A percentile compares a stretch with the other conserved stretches of the same genome.
These are phyloP conservation scores for Zapornia atra DNA, from an alignment of 2,113 vertebrate species.

Conservation along the genomic window DNA sequence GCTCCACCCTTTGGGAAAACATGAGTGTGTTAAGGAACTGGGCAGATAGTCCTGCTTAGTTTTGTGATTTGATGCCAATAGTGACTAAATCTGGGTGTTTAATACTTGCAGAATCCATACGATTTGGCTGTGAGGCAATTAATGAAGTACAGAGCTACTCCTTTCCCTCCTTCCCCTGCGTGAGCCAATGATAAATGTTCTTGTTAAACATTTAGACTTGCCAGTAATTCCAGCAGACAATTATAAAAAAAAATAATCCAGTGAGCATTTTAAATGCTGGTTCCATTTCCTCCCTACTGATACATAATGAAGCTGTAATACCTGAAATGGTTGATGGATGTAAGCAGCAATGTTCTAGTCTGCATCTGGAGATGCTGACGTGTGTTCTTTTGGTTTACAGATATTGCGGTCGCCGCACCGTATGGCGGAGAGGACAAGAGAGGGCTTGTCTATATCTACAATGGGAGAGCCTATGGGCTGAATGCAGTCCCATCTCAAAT, in stretches of 20 bases:
- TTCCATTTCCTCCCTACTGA: background rate
- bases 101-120: background rate
- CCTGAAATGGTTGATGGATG: background rate
- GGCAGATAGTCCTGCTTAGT: background rate
- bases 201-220: background rate
- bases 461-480: conserved; percentile 84
- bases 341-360: background rate
- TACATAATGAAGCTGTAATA: background rate
- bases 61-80: background rate
- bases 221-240: background rate
- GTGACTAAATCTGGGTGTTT: background rate
- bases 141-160: background rate
- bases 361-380: background rate
- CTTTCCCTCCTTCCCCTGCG: background rate
- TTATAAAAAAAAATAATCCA: no score
- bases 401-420: conserved; percentile 91
- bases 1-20: background rate
- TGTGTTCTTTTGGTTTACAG: conserved; percentile 58
- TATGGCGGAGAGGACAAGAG: conserved; percentile 86
- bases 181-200: background rate
- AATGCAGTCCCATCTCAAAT: conserved; percentile 83
- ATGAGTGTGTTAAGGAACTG: background rate
- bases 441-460: conserved; percentile 94
- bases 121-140: background rate
- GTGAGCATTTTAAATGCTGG: background rate